phyloP scores from a whole-genome alignment of 2,888 invertebrate genomes.

The Temnothorax ravouxi region DNA sequence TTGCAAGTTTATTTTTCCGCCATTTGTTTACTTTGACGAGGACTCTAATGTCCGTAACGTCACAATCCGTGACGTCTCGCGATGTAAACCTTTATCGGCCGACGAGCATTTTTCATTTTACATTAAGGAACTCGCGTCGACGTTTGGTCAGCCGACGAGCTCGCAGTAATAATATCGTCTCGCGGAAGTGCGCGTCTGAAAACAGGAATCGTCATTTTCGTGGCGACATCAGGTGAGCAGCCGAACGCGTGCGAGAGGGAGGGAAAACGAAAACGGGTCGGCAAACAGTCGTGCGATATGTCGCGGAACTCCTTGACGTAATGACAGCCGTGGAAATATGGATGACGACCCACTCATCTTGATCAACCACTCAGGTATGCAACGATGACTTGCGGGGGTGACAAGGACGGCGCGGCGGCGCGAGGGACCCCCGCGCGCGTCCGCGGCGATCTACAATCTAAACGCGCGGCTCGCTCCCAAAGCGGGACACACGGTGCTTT shows the following conservation, averaged over 20 bases:
- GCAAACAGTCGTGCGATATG: constrained; percentile 52
- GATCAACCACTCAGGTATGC: constrained; percentile 83
- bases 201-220: constrained; percentile 56
- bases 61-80: constrained; percentile 21
- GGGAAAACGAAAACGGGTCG: constrained; percentile 19
- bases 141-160: constrained; percentile 31
- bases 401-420: not conserved
- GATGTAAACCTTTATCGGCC: constrained; percentile 16
- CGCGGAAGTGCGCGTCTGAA: constrained; percentile 30
- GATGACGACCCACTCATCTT: constrained; percentile 81
- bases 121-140: constrained; percentile 26
- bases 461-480: constrained; percentile 62
- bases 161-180: constrained; percentile 50
- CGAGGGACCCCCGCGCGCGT: not conserved
- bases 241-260: not conserved
- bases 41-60: constrained; percentile 5
- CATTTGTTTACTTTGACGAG: not conserved
- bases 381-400: constrained; percentile 78
- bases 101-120: constrained; percentile 30
- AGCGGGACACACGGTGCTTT: constrained; percentile 73
- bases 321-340: constrained; percentile 65
- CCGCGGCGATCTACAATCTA: constrained; percentile 74
- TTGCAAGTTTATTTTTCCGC: constrained; percentile 7
- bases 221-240: constrained; percentile 38
- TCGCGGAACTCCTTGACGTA: constrained; percentile 54